phyloP scores from a whole-genome alignment of 1,140 invertebrate genomes.

The Spodoptera litura region DNA sequence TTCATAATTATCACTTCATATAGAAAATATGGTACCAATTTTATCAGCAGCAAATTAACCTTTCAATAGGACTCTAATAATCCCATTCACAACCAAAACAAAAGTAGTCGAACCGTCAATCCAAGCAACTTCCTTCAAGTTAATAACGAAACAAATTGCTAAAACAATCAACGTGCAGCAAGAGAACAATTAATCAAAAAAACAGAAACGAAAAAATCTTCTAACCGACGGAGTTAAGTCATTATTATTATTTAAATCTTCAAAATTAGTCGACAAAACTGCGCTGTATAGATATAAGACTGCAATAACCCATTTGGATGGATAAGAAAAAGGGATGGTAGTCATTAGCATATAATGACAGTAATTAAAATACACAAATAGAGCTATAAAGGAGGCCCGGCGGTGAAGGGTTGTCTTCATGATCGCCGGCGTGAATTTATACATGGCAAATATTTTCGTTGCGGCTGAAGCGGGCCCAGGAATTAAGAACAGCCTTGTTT shows the following conservation, averaged over 20 bases:
- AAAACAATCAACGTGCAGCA: conserved; percentile 71
- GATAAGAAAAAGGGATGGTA: conserved; percentile 87
- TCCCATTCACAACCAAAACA: conserved; percentile 4
- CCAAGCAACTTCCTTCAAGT: conserved; percentile 83
- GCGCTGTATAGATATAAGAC: conserved; percentile 81
- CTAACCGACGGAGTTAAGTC: conserved; percentile 55
- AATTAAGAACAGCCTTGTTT: conserved; percentile 82
- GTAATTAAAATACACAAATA: conserved; percentile 88
- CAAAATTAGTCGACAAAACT: conserved; percentile 75
- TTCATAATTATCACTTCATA: no score
- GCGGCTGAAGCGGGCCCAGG: conserved; percentile 72
- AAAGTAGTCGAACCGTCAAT: conserved; percentile 66
- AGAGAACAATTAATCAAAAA: conserved; percentile 83
- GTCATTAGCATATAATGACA: conserved; percentile 87
- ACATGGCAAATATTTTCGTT: conserved; percentile 84
- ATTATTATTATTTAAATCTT: conserved; percentile 85
- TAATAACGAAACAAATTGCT: conserved; percentile 84
- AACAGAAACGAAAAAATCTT: conserved; percentile 80
- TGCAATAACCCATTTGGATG: conserved; percentile 83
- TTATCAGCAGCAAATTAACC: no score
- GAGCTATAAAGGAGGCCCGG: conserved; percentile 85
- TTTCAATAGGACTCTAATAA: conserved; percentile 1
- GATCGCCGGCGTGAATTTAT: conserved; percentile 80
- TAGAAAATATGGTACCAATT: no score
- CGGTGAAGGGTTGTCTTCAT: conserved; percentile 86